Percentiles rank a stretch among this genome's conserved stretches.
Conservation (phyloP, 2,797 vertebrate species). For the Geotrypetes seraphini region DNA sequence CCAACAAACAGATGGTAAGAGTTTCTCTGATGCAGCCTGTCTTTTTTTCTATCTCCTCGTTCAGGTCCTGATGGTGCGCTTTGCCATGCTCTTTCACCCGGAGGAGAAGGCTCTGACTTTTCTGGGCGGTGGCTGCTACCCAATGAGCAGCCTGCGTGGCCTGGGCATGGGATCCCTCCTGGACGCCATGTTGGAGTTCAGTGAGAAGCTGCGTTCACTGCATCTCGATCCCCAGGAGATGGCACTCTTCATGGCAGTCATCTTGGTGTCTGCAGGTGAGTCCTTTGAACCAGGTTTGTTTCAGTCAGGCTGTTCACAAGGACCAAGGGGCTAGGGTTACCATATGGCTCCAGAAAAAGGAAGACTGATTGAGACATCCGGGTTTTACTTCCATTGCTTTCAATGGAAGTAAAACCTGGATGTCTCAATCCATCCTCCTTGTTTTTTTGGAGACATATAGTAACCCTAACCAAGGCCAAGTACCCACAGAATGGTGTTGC, state of each 20-base stretch:
- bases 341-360: too few species aligned
- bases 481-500: background rate
- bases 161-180: slow-evolving; percentile 62
- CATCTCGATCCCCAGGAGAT: slow-evolving; percentile 64
- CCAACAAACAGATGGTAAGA: too few species aligned
- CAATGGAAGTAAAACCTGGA: too few species aligned
- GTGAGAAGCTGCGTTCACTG: slow-evolving; percentile 56
- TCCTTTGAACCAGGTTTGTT: too few species aligned
- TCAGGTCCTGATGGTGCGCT: slow-evolving; percentile 52
- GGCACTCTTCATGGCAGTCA: slow-evolving; percentile 72
- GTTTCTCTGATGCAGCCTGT: too few species aligned
- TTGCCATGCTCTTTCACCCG: slow-evolving; percentile 64
- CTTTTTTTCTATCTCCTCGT: too few species aligned
- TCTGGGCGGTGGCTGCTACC: slow-evolving; percentile 61
- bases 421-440: too few species aligned
- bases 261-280: slow-evolving; percentile 68
- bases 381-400: too few species aligned
- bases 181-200: slow-evolving; percentile 68
- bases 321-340: too few species aligned
- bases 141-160: slow-evolving; percentile 39
- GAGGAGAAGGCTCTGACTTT: slow-evolving; percentile 56
- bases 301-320: background rate
- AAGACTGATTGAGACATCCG: too few species aligned
- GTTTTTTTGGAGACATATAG: too few species aligned
- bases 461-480: background rate